Conservation (phyloP, 2,113 vertebrate species). For the Panthera tigris region DNA sequence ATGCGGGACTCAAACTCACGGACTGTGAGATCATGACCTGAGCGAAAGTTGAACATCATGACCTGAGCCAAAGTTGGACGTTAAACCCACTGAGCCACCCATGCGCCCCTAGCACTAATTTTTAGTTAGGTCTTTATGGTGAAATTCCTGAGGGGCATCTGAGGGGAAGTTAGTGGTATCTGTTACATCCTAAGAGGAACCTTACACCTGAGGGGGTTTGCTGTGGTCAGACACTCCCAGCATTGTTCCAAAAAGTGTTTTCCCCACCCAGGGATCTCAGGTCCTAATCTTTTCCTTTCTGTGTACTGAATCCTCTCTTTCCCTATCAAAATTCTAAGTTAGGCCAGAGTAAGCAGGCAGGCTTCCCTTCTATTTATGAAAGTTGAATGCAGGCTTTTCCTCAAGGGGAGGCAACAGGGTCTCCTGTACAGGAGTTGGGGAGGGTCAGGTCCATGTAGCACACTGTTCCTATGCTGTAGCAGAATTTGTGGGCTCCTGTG, state of each 20-base stretch:
- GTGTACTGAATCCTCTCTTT: too few relatives aligned
- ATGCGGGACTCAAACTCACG: not conserved
- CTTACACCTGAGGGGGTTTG: too few relatives aligned
- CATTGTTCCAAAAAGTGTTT: too few relatives aligned
- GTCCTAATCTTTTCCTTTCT: too few relatives aligned
- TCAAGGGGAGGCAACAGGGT: not conserved
- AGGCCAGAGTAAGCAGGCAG: rapidly evolving
- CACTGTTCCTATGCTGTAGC: not conserved
- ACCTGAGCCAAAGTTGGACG: not conserved
- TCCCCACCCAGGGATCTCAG: too few relatives aligned
- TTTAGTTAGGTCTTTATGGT: too few relatives aligned
- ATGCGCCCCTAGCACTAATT: not conserved
- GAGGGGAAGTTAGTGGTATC: too few relatives aligned
- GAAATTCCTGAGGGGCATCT: too few relatives aligned
- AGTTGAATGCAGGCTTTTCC: not conserved
- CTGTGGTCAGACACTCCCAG: too few relatives aligned
- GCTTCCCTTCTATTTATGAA: rapidly evolving
- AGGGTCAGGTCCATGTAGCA: not conserved
- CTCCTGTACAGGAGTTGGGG: not conserved
- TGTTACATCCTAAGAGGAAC: too few relatives aligned
- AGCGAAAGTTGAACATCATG: too few relatives aligned
- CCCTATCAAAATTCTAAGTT: not conserved
- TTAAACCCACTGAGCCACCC: not conserved
- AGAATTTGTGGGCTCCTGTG: not conserved
- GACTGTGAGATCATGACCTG: not conserved